These are phyloP conservation scores for Brachionus manjavacas DNA, from an alignment of 1,140 invertebrate species.

Conservation along the genomic window DNA sequence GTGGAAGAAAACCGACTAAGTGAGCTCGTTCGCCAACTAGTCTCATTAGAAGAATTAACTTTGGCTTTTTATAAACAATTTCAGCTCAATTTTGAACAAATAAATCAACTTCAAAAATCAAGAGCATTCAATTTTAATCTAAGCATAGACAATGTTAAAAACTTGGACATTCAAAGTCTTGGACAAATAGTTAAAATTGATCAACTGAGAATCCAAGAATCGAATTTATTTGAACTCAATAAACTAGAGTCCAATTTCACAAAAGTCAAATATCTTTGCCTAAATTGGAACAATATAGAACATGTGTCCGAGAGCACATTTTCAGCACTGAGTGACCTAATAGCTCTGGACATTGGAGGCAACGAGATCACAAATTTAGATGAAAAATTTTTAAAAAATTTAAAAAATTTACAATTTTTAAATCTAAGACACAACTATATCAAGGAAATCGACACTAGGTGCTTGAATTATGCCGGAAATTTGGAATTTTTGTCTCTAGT, in stretches of 20 bases:
- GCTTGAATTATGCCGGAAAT: not conserved
- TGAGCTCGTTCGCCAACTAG: not conserved
- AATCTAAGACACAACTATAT: conserved; percentile 1
- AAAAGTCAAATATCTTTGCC: not conserved
- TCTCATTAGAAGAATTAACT: not conserved
- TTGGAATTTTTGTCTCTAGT: conserved; percentile 13
- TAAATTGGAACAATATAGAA: not conserved
- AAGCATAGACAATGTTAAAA: not conserved
- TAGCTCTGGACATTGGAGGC: not conserved
- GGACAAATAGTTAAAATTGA: not conserved
- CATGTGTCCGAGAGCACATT: not conserved
- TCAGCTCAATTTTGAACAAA: not conserved
- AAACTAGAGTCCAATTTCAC: not conserved
- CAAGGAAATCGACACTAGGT: not conserved
- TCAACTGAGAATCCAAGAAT: conserved; percentile 1
- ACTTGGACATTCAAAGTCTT: not conserved
- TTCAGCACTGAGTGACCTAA: not conserved
- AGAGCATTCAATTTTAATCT: not conserved
- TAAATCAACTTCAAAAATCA: not conserved
- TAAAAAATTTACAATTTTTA: not conserved
- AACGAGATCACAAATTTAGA: not conserved
- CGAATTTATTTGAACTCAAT: not conserved
- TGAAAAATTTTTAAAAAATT: not conserved
- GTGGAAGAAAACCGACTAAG: not conserved
- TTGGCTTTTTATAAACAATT: not conserved